A percentile compares a stretch with the other conserved stretches of the same genome.
Conservation (phyloP, 2,113 vertebrate species). For the Tetrax tetrax region DNA sequence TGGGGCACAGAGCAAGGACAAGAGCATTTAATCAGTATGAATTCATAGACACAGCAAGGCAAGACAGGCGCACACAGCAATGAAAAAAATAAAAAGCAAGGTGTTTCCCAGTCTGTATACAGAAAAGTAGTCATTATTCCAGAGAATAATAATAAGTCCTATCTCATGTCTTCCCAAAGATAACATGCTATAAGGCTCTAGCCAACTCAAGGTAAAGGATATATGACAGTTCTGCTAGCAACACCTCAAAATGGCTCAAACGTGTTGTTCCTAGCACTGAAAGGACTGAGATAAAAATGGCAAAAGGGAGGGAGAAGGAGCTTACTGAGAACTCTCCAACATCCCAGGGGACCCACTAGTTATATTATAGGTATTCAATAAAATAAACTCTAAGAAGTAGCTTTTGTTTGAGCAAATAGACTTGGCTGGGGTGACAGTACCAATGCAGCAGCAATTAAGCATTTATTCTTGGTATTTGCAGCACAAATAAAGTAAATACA, state of each 20-base stretch:
- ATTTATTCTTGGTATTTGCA: neutral
- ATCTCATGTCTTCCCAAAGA: neutral
- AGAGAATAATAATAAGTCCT: neutral
- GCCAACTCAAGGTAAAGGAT: neutral
- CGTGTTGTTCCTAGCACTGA: fast-evolving
- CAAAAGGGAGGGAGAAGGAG: neutral
- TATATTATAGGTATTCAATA: neutral
- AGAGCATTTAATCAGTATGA: neutral
- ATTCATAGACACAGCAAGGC: neutral
- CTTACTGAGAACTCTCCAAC: neutral
- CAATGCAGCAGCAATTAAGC: neutral
- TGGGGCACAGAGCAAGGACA: neutral
- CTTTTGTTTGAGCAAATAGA: neutral
- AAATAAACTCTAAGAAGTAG: neutral
- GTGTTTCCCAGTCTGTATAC: neutral
- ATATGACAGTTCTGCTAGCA: neutral
- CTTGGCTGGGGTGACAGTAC: neutral
- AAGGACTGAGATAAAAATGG: neutral
- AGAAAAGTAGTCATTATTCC: neutral
- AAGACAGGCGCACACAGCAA: neutral
- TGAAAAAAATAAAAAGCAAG: neutral
- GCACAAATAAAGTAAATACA: neutral
- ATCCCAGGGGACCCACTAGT: neutral
- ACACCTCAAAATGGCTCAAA: neutral
- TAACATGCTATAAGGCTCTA: neutral